Percentiles rank a stretch among this genome's conserved stretches.
phyloP scores from a whole-genome alignment of 92 coral and sea anemone genomes.

The Umimayanthus chanpuru region DNA sequence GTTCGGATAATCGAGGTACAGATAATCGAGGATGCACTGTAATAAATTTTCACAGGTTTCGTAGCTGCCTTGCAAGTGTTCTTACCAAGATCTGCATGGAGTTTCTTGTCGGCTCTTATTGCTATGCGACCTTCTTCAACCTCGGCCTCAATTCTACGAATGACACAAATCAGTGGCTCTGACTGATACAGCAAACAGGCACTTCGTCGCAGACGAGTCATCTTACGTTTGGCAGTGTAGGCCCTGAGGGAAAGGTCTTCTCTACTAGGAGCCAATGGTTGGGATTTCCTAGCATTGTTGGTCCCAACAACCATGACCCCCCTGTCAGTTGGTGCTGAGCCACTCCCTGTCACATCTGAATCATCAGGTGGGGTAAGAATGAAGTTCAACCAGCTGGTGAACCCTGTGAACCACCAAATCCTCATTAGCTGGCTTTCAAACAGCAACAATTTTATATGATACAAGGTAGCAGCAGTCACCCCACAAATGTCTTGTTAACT shows the following conservation, averaged over 20 bases:
- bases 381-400: constrained; percentile 90
- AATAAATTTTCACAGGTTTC: too few relatives aligned
- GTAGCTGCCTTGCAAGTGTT: background rate
- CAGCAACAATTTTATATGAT: too few relatives aligned
- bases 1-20: too few relatives aligned
- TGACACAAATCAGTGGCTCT: constrained; percentile 76
- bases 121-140: constrained; percentile 87
- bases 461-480: too few relatives aligned
- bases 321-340: background rate
- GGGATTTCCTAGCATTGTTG: constrained; percentile 60
- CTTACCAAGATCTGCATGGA: constrained; percentile 97
- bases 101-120: constrained; percentile 85
- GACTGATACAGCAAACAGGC: constrained; percentile 96
- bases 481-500: too few relatives aligned
- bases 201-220: constrained; percentile 91
- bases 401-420: constrained; percentile 56
- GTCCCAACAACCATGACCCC: constrained; percentile 51
- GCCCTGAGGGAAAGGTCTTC: constrained; percentile 88
- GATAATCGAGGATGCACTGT: too few relatives aligned
- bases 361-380: constrained; percentile 96
- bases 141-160: constrained; percentile 84
- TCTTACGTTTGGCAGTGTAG: constrained; percentile 93
- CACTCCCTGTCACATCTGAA: constrained; percentile 39
- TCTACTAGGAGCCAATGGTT: constrained; percentile 91
- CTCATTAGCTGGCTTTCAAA: background rate